These are phyloP conservation scores for Hylaeus anthracinus DNA, from an alignment of 1,140 invertebrate species.

Conservation along the genomic window DNA sequence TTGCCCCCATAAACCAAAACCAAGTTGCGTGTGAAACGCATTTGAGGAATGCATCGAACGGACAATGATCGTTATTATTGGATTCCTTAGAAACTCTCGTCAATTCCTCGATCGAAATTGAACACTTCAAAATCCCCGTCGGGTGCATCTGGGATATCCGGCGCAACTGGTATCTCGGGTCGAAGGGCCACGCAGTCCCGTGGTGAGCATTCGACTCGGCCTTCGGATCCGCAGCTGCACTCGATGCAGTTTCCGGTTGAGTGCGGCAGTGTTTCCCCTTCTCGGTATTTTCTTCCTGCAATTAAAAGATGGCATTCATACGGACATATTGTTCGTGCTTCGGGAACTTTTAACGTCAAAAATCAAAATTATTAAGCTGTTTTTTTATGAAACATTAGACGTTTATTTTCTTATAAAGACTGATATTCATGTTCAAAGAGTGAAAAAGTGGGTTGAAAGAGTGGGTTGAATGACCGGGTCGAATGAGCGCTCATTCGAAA, in stretches of 20 bases:
- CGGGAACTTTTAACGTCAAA: too few relatives aligned
- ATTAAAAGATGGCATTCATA: slow-evolving; percentile 9
- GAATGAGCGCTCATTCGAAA: too few relatives aligned
- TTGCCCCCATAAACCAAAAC: too few relatives aligned
- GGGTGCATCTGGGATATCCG: slow-evolving; percentile 67
- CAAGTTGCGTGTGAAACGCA: background rate
- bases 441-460: too few relatives aligned
- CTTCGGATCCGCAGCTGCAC: slow-evolving; percentile 84
- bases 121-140: slow-evolving; percentile 75
- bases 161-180: slow-evolving; percentile 72
- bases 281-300: slow-evolving; percentile 83
- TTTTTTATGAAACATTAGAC: too few relatives aligned
- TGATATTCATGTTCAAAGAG: too few relatives aligned
- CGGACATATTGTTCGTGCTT: background rate
- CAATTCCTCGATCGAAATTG: slow-evolving; percentile 71
- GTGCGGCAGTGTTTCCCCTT: slow-evolving; percentile 84
- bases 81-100: slow-evolving; percentile 72
- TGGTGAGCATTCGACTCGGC: slow-evolving; percentile 86
- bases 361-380: background rate
- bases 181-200: slow-evolving; percentile 82
- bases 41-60: background rate
- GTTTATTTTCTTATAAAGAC: too few relatives aligned
- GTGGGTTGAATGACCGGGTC: background rate
- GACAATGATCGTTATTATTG: slow-evolving; percentile 36
- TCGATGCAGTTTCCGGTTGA: slow-evolving; percentile 87